These are phyloP conservation scores for Ailurus styani DNA, from an alignment of 2,113 vertebrate genomes.

Conservation along the genomic window DNA sequence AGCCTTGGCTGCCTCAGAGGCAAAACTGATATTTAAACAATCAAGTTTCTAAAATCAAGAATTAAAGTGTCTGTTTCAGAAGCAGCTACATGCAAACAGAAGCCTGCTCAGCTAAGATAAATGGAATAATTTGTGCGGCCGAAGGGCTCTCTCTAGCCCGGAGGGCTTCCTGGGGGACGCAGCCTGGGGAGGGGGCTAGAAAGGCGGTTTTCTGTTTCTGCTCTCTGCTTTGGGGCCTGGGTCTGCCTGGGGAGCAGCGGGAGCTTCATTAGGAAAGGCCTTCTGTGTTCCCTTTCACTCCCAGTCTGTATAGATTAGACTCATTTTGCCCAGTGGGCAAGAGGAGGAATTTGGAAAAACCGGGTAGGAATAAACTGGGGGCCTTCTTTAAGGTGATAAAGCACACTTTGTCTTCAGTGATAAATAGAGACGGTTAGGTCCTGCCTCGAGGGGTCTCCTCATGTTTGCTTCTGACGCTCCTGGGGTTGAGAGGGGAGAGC, in stretches of 20 bases:
- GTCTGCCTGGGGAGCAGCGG: background rate
- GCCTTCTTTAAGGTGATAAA: background rate
- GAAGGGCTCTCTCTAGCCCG: background rate
- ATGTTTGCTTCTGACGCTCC: background rate
- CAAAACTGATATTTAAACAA: conserved; percentile 66
- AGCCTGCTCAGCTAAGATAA: background rate
- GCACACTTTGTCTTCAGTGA: background rate
- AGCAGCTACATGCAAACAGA: conserved; percentile 22
- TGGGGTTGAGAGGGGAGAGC: background rate
- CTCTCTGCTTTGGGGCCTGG: background rate
- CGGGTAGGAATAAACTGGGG: background rate
- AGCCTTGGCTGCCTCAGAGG: conserved; percentile 33
- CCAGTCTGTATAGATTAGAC: background rate
- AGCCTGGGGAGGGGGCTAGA: background rate
- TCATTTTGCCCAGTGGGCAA: background rate
- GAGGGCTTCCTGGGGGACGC: background rate
- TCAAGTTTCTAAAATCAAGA: conserved; percentile 32
- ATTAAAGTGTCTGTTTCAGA: conserved; percentile 40
- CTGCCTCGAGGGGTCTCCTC: background rate
- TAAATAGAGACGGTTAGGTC: background rate
- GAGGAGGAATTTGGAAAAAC: background rate
- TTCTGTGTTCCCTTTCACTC: background rate
- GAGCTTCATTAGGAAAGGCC: background rate
- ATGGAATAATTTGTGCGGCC: background rate
- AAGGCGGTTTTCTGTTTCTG: background rate